Base-by-base conservation (phyloP, 2,797 vertebrate genomes). In the Arrhamphus sclerolepis region DNA sequence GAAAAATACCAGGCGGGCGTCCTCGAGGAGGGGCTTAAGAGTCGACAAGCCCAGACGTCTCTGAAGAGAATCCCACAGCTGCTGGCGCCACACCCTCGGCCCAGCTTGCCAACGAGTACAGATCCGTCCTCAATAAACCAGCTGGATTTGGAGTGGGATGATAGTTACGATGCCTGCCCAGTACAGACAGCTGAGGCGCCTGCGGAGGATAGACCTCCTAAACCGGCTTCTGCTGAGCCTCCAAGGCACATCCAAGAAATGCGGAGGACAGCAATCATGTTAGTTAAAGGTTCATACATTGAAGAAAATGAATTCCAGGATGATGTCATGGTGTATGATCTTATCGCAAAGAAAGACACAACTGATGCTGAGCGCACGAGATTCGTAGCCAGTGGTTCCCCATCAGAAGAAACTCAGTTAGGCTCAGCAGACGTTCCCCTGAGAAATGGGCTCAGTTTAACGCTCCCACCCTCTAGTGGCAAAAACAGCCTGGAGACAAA, bases 301-400 rank as follows among this genome's bases (percentile, higher is more conserved):
- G 98, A 99, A 66, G 98, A 99, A 70, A 95, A 94, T 0, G 98
- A 99, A 76, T 99, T 99, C 67, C 95, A 98, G 87, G 95, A 98
- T 5, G 97, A 98, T 8, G 94, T 96, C 78, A 95, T 96, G 91
- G 95, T 98, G 50, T 99, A 98, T 20, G 88, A 96, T 72, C 90
- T 99, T 2, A 95, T 96, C 16, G 96, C 98, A 0, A 89, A 95
- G 85, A 98, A 95, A 78, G 96, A 98, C 68, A 49, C 86, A 13
- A 82, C 81, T 7, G 93, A 95, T 0, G 16, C 34, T 0, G 84
- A 86, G 10, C 38, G 14, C 2, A 48, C 19, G 0, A 74, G 53
- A 11, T 31, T 4, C 65, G 60, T 20, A 76, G 8, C 63, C 9
- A 56, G 9, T 1, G 8, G 17, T 46, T 42, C 72, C 0, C 29